Base-by-base conservation (phyloP, 2,113 vertebrate species). In the Aspiorhynchus laticeps region DNA sequence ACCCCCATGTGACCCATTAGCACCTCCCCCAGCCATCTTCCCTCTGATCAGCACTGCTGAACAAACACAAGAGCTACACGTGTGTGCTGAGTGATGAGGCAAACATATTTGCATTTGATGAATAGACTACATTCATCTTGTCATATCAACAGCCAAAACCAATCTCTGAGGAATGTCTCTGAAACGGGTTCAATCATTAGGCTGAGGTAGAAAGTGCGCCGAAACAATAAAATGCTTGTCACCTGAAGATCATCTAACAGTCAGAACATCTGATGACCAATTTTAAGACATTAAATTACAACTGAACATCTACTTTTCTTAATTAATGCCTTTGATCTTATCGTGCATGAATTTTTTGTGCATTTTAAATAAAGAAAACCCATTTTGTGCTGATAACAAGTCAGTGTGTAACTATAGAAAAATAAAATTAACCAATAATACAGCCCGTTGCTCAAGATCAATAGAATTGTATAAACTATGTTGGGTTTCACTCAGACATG, bases 31-130 rank as follows among this genome's bases (percentile, higher is more conserved):
- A 86, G 38, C 56, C 76, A 85, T 84, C 86, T 79, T 83, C 38
- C 67, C 79, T 83, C 85, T 89, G 85, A 91, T 88, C 87, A 89
- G 86, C 69, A 71, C 80, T 59, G 87, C 83, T 80, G 80, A 87
- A 80, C 81, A 85, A 88, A 88, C 83, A 87, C 53, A 86, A 85
- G 87, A 87, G 87, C 87, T 88, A 87, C 86, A 85, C 84, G 87
- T 85, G 87, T 85, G 74, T 87, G 84, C 41, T 48, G 88, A 88
- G 81, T 73, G 71, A 83, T 84, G 85, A 73, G 75, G 79, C 76
- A 87, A 89, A 87, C 85, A 88, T 87, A 88, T 92, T 89, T 92
- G 88, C 89, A 92, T 90, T 78, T 82, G 75, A 86, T 92, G 88
- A 91, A 92, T 85, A 65, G 90, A 38, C 82, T 59, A 79, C 75